Evolutionary conservation across 2,888 invertebrate species (phyloP).

Genomic region (Eupithecia exiguata): DNA sequence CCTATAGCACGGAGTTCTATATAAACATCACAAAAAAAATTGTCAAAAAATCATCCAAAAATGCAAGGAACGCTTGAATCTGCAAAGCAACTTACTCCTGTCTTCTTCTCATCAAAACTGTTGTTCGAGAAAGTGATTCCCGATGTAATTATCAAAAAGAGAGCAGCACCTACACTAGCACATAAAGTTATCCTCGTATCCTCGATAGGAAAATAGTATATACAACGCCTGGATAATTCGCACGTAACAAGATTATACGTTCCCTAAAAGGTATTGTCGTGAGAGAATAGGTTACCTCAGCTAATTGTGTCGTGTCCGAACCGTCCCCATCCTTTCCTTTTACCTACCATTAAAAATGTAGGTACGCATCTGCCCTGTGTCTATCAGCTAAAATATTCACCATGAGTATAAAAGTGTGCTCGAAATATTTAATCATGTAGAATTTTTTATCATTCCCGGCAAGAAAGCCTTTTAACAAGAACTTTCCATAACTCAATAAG

Average conservation of each 20-base stretch:
- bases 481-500: constrained; percentile 38
- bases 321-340: constrained; percentile 11
- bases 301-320: constrained; percentile 27
- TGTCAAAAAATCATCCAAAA: too few species aligned
- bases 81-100: neutral
- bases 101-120: neutral
- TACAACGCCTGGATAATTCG: constrained; percentile 23
- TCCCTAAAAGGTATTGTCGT: constrained; percentile 24
- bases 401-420: neutral
- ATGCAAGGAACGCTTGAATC: neutral
- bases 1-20: too few species aligned
- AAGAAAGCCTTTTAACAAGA: constrained; percentile 16
- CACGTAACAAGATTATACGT: constrained; percentile 20
- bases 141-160: neutral
- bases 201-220: neutral
- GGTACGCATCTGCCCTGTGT: neutral
- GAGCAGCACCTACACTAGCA: neutral
- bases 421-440: neutral
- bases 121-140: neutral
- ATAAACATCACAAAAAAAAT: too few species aligned
- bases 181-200: neutral
- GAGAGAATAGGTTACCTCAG: constrained; percentile 9
- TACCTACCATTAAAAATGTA: constrained; percentile 19
- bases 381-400: constrained; percentile 17
- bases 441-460: neutral